phyloP scores from a whole-genome alignment of 2,113 vertebrate species.

The Oncorhynchus tshawytscha region DNA sequence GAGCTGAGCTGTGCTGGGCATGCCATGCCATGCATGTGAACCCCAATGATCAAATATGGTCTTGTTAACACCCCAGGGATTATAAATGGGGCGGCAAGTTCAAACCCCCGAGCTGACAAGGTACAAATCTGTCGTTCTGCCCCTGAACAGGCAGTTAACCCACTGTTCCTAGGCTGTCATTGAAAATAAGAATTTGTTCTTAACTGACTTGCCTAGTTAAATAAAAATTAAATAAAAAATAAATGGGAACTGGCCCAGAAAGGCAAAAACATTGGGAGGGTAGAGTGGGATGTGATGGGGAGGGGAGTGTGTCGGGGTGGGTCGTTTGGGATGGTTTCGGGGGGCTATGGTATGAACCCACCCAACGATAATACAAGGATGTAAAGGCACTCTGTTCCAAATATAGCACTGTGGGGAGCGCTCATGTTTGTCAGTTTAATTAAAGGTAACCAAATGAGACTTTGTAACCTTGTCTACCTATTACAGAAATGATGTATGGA shows the following conservation, averaged over 20 bases:
- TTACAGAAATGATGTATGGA: not conserved
- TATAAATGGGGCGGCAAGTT: slow-evolving; percentile 26
- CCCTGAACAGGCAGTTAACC: too few species aligned
- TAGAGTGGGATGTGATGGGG: not conserved
- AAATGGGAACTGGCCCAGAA: slow-evolving; percentile 61
- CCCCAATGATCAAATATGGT: slow-evolving; percentile 44
- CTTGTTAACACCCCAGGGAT: slow-evolving; percentile 57
- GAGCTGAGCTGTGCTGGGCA: not conserved
- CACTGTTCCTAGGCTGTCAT: too few species aligned
- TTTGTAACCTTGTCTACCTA: not conserved
- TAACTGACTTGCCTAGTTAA: too few species aligned
- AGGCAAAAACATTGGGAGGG: slow-evolving; percentile 25
- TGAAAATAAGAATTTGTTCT: too few species aligned
- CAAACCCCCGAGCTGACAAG: too few species aligned
- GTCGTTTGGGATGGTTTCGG: too few species aligned
- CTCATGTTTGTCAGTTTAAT: slow-evolving; percentile 46
- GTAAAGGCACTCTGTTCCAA: slow-evolving; percentile 26
- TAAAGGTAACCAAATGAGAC: slow-evolving; percentile 26
- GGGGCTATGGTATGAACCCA: slow-evolving; percentile 9
- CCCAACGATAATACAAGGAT: slow-evolving; percentile 29
- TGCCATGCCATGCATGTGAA: slow-evolving; percentile 14
- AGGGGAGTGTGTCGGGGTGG: not conserved
- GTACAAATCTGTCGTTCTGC: too few species aligned
- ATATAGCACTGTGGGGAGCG: slow-evolving; percentile 28
- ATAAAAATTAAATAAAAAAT: not conserved